These are phyloP conservation scores for Coenonympha arcania DNA, from an alignment of 2,888 invertebrate genomes.

Conservation along the genomic window DNA sequence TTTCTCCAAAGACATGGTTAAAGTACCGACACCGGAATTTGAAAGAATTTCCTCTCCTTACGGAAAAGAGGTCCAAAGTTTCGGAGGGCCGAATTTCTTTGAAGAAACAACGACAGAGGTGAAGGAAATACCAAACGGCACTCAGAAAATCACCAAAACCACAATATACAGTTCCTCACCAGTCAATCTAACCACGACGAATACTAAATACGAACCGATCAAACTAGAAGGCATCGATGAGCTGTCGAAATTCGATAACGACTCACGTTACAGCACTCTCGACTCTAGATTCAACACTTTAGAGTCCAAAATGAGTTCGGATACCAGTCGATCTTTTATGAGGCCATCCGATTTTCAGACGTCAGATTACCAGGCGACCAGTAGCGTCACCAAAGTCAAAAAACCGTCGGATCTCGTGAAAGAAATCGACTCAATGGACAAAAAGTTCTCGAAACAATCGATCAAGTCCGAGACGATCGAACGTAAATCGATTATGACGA, in stretches of 20 bases:
- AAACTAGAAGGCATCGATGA: slow-evolving; percentile 70
- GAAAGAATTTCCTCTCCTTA: slow-evolving; percentile 63
- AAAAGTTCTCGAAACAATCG: slow-evolving; percentile 78
- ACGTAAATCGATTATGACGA: slow-evolving; percentile 79
- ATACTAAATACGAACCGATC: slow-evolving; percentile 65
- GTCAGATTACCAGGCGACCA: slow-evolving; percentile 49
- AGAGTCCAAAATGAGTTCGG: slow-evolving; percentile 64
- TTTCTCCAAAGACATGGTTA: slow-evolving; percentile 47
- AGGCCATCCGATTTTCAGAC: slow-evolving; percentile 68
- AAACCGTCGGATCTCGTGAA: slow-evolving; percentile 57
- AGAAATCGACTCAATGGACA: slow-evolving; percentile 76
- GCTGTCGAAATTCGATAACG: slow-evolving; percentile 69
- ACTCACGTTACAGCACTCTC: slow-evolving; percentile 63
- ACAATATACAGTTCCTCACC: slow-evolving; percentile 75
- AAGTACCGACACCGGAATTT: slow-evolving; percentile 58
- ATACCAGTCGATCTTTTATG: slow-evolving; percentile 69
- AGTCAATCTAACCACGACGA: slow-evolving; percentile 66
- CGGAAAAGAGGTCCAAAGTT: slow-evolving; percentile 56
- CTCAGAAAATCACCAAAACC: slow-evolving; percentile 72
- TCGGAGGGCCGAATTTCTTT: slow-evolving; percentile 63
- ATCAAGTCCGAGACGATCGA: slow-evolving; percentile 80
- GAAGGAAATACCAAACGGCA: slow-evolving; percentile 72
- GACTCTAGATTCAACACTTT: slow-evolving; percentile 65
- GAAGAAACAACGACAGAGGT: slow-evolving; percentile 71
- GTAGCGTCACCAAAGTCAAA: slow-evolving; percentile 48